phyloP scores from a whole-genome alignment of 1,140 invertebrate genomes.

The Achroia grisella region DNA sequence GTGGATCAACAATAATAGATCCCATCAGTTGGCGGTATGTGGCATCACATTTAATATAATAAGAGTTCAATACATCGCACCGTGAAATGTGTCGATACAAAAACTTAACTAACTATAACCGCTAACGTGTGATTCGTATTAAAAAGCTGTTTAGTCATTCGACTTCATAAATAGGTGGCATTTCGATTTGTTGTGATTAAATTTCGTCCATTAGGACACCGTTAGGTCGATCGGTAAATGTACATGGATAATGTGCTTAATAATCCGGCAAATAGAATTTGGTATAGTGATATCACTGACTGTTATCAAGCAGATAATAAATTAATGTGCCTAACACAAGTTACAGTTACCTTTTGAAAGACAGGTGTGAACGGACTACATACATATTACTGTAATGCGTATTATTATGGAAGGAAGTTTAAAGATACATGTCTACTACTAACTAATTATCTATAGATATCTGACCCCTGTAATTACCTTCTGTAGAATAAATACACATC shows the following conservation, averaged over 20 bases:
- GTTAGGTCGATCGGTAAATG: slow-evolving; percentile 54
- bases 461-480: no score
- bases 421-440: no score
- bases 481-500: no score
- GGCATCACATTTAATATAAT: slow-evolving; percentile 72
- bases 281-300: slow-evolving; percentile 40
- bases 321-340: slow-evolving; percentile 6
- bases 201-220: slow-evolving; percentile 68
- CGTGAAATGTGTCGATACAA: slow-evolving; percentile 71
- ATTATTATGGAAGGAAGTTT: no score
- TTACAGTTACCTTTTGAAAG: background rate
- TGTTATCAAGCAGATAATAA: slow-evolving; percentile 37
- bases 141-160: slow-evolving; percentile 72
- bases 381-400: no score
- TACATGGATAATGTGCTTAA: slow-evolving; percentile 56
- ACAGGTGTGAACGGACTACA: no score
- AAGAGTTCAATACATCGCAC: slow-evolving; percentile 69
- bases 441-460: no score
- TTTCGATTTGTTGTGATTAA: slow-evolving; percentile 72
- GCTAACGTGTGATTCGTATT: slow-evolving; percentile 73
- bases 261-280: slow-evolving; percentile 63
- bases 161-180: slow-evolving; percentile 70
- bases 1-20: slow-evolving; percentile 70
- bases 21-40: slow-evolving; percentile 66
- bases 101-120: slow-evolving; percentile 72